Evolutionary conservation across 1,140 invertebrate species (phyloP).

Genomic region (Copidosoma floridanum): DNA sequence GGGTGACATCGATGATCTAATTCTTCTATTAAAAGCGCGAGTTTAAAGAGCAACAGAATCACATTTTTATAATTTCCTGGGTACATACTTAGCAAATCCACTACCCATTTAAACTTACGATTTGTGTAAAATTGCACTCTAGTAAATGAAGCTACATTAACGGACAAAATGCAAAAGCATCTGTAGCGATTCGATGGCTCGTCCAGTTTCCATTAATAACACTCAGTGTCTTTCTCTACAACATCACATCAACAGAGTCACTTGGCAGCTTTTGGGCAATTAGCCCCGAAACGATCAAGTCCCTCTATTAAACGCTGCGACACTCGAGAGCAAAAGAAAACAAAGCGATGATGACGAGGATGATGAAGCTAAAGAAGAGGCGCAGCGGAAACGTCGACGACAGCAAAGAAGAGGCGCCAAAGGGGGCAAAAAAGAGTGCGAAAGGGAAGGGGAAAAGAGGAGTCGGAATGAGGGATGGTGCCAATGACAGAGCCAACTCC

Average conservation of each 20-base stretch:
- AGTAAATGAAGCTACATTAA: too few species aligned
- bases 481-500: constrained; percentile 46
- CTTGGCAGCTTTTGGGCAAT: background rate
- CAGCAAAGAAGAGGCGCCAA: background rate
- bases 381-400: too few species aligned
- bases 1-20: too few species aligned
- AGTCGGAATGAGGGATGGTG: constrained; percentile 46
- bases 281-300: constrained; percentile 4
- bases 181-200: background rate
- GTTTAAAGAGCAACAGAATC: too few species aligned
- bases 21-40: too few species aligned
- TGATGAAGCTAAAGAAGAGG: too few species aligned
- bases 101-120: too few species aligned
- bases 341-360: too few species aligned
- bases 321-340: background rate
- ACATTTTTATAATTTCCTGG: too few species aligned
- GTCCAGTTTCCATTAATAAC: constrained; percentile 14
- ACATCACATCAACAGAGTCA: constrained; percentile 3
- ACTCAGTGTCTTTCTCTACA: constrained; percentile 11
- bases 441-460: background rate
- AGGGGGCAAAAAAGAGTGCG: background rate
- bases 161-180: too few species aligned
- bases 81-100: too few species aligned
- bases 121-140: too few species aligned
- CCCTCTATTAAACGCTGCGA: background rate